Evolutionary conservation across 2,797 vertebrate species (phyloP).

Genomic region (Novumbra hubbsi): DNA sequence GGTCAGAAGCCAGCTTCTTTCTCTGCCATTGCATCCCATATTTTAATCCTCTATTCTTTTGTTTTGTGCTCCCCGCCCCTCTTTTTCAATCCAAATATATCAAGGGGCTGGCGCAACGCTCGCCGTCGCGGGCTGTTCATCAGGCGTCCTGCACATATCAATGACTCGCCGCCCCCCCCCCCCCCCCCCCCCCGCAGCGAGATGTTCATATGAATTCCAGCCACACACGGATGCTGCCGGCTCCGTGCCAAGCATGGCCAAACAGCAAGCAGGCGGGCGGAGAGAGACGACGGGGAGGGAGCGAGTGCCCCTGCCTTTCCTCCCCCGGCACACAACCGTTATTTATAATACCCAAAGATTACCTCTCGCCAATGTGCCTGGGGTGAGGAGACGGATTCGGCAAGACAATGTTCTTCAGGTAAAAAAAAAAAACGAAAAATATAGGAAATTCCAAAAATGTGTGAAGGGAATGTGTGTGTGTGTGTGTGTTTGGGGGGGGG

Average conservation of each 20-base stretch:
- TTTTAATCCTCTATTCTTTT: conserved; percentile 51
- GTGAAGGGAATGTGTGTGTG: conserved; percentile 17
- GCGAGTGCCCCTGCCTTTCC: conserved; percentile 52
- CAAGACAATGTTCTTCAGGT: conserved; percentile 23
- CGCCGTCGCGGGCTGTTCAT: conserved; percentile 74
- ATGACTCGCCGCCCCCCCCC: conserved; percentile 69
- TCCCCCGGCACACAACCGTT: conserved; percentile 49
- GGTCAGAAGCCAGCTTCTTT: not conserved
- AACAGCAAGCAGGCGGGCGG: conserved; percentile 59
- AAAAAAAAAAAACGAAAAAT: too few relatives aligned
- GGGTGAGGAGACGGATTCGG: conserved; percentile 21
- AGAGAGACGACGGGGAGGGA: conserved; percentile 20
- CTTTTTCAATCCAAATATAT: conserved; percentile 73
- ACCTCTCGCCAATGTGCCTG: conserved; percentile 47
- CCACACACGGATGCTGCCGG: conserved; percentile 69
- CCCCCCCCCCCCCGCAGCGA: conserved; percentile 56
- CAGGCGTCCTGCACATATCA: conserved; percentile 79
- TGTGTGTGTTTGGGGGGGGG: too few relatives aligned
- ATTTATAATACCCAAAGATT: conserved; percentile 67
- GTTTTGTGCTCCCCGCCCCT: conserved; percentile 15
- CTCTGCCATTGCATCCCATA: not conserved
- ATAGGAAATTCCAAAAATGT: too few relatives aligned
- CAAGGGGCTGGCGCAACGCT: conserved; percentile 70
- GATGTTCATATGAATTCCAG: conserved; percentile 80
- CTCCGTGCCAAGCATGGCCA: conserved; percentile 76